Evolutionary conservation across 1,140 invertebrate species (phyloP), one percentile per base, ranked within the genome.

Genomic region (Sinonovacula constricta): DNA sequence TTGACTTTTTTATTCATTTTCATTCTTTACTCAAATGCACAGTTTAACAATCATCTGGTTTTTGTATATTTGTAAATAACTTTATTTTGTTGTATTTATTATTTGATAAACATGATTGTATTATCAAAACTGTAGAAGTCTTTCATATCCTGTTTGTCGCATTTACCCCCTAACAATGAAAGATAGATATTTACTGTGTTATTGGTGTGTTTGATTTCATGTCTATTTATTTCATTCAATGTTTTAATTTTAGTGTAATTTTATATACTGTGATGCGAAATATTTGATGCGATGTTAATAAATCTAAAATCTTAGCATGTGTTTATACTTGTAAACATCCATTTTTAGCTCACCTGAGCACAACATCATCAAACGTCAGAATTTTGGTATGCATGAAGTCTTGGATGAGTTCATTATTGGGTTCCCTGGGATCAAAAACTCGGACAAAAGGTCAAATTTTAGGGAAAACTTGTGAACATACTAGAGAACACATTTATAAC

Each of bases 231-330:
- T 45, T 45, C 18, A 45, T 45, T 45, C 39, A 18, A 45, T 45
- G 36, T 57, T 59, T 71, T 53, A 59, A 45, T 59, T 71, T 57
- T 71, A 59, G 68, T 71, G 68, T 59, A 56, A 60, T 71, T 71
- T 71, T 49, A 71, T 59, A 60, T 71, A 71, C 68, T 71, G 68
- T 71, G 68, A 71, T 71, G 68, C 68, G 68, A 71, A 59, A 57
- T 59, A 36, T 49, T 51, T 67, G 65, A 67, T 67, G 65, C 49
- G 65, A 67, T 67, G 65, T 67, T 67, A 67, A 67, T 67, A 67
- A 67, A 67, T 51, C 36, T 28, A 53, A 49, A 51, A 49, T 53
- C 36, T 31, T 30, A n/a, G 39, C 39, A 45, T n/a, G n/a, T n/a
- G 39, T 45, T 45, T 18, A 10, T 18, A 7, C 18, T 45, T 45